Conservation (phyloP, 2,113 vertebrate species). For the Gymnobelideus leadbeateri region DNA sequence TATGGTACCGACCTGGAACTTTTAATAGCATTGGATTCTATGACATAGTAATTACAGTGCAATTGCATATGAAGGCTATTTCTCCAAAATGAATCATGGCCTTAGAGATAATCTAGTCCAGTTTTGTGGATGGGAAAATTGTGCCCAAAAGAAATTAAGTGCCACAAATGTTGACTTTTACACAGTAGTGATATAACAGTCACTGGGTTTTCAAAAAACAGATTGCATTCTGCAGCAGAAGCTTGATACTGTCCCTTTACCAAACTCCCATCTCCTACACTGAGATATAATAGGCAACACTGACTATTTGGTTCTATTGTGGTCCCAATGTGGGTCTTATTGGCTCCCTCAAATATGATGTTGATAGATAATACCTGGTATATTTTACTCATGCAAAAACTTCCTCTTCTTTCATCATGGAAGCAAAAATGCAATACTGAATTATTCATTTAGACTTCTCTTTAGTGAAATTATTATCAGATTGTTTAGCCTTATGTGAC, state of each 20-base stretch:
- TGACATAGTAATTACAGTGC: background rate
- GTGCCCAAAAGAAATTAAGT: background rate
- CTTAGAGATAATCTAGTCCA: background rate
- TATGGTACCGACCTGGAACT: background rate
- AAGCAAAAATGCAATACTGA: background rate
- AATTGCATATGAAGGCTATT: background rate
- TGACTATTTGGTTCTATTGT: background rate
- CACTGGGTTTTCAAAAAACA: background rate
- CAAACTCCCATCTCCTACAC: background rate
- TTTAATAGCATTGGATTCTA: background rate
- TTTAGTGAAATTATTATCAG: background rate
- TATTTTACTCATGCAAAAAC: background rate
- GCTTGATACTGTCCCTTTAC: background rate
- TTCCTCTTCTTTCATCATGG: background rate
- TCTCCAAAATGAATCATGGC: background rate
- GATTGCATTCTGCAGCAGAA: conserved; percentile 18
- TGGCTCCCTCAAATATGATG: background rate
- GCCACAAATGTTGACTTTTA: background rate
- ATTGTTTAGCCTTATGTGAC: conserved; percentile 35
- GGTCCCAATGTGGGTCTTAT: background rate
- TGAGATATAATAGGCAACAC: background rate
- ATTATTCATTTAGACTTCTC: background rate
- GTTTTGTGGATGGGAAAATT: background rate
- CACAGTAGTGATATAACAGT: background rate
- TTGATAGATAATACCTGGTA: background rate